Evolutionary conservation across 1,140 invertebrate species (phyloP).

Genomic region (Hylaeus volcanicus): DNA sequence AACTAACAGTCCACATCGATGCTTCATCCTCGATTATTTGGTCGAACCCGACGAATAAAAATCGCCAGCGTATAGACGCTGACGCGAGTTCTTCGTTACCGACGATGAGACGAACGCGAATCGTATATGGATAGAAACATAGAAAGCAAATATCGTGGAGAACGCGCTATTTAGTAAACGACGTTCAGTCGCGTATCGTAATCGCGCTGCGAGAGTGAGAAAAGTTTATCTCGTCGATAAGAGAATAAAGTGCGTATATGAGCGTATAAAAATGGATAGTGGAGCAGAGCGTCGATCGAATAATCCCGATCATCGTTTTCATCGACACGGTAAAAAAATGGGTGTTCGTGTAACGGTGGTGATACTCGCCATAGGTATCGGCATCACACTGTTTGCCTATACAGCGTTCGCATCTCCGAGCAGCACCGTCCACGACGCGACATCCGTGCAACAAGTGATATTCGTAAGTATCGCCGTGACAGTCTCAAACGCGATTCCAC

Average conservation of each 20-base stretch:
- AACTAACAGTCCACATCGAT: no score
- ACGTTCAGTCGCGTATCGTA: not conserved
- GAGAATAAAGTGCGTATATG: not conserved
- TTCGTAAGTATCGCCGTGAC: slow-evolving; percentile 66
- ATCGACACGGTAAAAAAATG: slow-evolving; percentile 42
- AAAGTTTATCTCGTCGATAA: not conserved
- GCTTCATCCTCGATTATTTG: no score
- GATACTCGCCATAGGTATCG: slow-evolving; percentile 62
- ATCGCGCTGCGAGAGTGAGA: not conserved
- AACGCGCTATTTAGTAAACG: not conserved
- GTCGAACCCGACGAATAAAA: no score
- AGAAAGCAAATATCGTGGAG: not conserved
- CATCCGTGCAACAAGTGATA: slow-evolving; percentile 60
- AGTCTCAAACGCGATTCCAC: not conserved
- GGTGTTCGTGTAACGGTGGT: slow-evolving; percentile 60
- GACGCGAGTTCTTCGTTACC: not conserved
- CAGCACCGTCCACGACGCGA: not conserved
- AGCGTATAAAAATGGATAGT: slow-evolving; percentile 45
- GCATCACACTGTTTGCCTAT: slow-evolving; percentile 65
- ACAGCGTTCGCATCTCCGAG: slow-evolving; percentile 55
- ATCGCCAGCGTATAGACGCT: not conserved
- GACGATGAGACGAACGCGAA: not conserved
- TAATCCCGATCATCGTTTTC: slow-evolving; percentile 37
- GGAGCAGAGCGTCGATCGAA: not conserved
- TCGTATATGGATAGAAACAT: not conserved